Base-by-base conservation (phyloP, 2,113 vertebrate genomes). In the Accipiter virgatus region DNA sequence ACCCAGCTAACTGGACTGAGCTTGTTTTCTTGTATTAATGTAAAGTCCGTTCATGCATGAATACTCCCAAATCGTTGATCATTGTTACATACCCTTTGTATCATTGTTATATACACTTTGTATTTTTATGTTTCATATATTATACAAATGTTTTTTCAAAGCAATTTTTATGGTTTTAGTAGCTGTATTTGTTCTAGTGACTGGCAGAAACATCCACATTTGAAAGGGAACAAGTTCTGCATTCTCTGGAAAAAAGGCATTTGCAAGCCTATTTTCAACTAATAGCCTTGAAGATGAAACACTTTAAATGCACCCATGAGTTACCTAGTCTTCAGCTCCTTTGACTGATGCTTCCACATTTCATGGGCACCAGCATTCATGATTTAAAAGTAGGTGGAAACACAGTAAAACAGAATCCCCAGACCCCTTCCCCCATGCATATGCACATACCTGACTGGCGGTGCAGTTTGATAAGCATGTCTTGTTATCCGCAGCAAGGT, bases 381-480 rank as follows among this genome's bases (percentile, higher is more conserved):
- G 15, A 34, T 16, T 16, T 4, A 32, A n/a, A 56, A 43, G 29
- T 42, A 47, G 38, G n/a, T 19, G n/a, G 50, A 29, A 75, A 50
- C 1, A 32, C 11, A 42, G 59, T 1, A 3, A n/a, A 55, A n/a
- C 3, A 2, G 1, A 23, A 48, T 16, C 42, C n/a, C 18, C 67
- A 3, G 6, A 10, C 13, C 20, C 11, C 3, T 47, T 25, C 29
- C 6, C 7, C 12, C 26, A 2, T 6, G 2, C 14, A 1, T 1
- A 8, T 2, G 13, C 32, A 14, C 98, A 90, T 86, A 99, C 99
- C 98, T 99, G 99, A 96, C 99, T 99, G 88, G 99, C 99, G 22
- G 99, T 99, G 97, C 99, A 99, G 98, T 99, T 99, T 42, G 99
- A 99, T 63, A 99, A 98, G 93, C 99, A 99, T 10, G 99, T 99